These are phyloP conservation scores for Dolichomitus sp. DNA, from an alignment of 2,888 invertebrate genomes.

Conservation along the genomic window DNA sequence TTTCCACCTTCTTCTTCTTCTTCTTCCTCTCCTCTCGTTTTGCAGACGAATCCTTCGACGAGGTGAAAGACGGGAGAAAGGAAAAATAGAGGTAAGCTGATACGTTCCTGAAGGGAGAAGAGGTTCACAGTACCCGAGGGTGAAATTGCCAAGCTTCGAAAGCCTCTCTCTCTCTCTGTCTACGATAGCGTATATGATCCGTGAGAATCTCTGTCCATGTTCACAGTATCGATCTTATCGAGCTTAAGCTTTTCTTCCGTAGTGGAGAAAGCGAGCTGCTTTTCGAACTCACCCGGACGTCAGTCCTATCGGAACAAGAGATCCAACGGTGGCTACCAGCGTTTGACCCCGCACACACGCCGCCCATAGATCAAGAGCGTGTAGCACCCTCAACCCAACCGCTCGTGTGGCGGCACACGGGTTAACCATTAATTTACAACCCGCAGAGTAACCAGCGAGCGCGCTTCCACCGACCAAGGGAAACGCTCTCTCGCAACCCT, in stretches of 20 bases:
- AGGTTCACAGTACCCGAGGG: constrained; percentile 48
- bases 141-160: constrained; percentile 51
- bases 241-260: constrained; percentile 58
- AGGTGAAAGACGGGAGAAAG: constrained; percentile 25
- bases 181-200: constrained; percentile 38
- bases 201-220: constrained; percentile 48
- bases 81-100: constrained; percentile 57
- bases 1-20: constrained; percentile 37
- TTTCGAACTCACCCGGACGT: constrained; percentile 45
- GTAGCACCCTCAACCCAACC: constrained; percentile 77
- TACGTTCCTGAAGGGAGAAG: constrained; percentile 21
- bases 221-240: constrained; percentile 68
- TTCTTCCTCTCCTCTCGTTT: background rate
- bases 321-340: constrained; percentile 71
- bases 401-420: constrained; percentile 79
- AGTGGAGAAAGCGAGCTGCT: constrained; percentile 65
- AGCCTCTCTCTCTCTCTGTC: constrained; percentile 4
- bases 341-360: constrained; percentile 82
- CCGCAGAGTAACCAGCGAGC: constrained; percentile 81
- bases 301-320: constrained; percentile 65
- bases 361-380: constrained; percentile 82
- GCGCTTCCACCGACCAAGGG: constrained; percentile 45
- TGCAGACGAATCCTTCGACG: constrained; percentile 15
- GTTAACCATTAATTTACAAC: constrained; percentile 85
- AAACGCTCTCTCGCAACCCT: constrained; percentile 72